Evolutionary conservation across 1,140 invertebrate genomes (phyloP), one percentile per base, ranked within the genome.

Genomic region (Latrodectus geometricus): DNA sequence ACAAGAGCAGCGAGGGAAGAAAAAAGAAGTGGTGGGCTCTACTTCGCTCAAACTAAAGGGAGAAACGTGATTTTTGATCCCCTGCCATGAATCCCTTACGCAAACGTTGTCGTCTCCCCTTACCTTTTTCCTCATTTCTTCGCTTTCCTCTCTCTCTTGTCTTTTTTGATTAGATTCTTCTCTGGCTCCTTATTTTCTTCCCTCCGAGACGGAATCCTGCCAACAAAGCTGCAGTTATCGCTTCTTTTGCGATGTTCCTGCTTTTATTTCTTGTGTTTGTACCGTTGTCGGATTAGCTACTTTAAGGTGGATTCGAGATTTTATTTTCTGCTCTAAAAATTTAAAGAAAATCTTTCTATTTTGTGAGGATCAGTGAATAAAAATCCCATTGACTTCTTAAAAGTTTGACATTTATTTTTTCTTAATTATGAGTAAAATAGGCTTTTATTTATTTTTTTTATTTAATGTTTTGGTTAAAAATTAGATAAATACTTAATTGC

Each of bases 31-130:
- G 35, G 35, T 35, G 35, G 35, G 35, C 35, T 35, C 35, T 35
- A 35, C 35, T 35, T 35, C 17, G 21, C 35, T 70, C 20, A 7
- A 48, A 48, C 15, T 21, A 48, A 21, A 21, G 3, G 79, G 50
- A 20, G 49, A 68, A 54, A 56, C 61, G 5, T 65, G 72, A 83
- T 74, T 75, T 75, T 83, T 83, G 81, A 83, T 83, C 56, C 80
- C 14, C 17, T 48, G 78, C 66, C 23, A 80, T 72, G 66, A 70
- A 50, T 81, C 68, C 68, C 52, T 83, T 75, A 23, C 81, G 81
- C 81, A 83, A 75, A 83, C 81, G 54, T 65, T 65, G 56, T 75
- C 81, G 81, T 83, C 81, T 83, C 81, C 81, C 81, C 70, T 83
- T 83, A 74, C 81, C 21, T 21, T 21, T 61, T 82, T 73, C 56